These are phyloP conservation scores for Fulmarus glacialis DNA, from an alignment of 2,113 vertebrate species.

Conservation along the genomic window DNA sequence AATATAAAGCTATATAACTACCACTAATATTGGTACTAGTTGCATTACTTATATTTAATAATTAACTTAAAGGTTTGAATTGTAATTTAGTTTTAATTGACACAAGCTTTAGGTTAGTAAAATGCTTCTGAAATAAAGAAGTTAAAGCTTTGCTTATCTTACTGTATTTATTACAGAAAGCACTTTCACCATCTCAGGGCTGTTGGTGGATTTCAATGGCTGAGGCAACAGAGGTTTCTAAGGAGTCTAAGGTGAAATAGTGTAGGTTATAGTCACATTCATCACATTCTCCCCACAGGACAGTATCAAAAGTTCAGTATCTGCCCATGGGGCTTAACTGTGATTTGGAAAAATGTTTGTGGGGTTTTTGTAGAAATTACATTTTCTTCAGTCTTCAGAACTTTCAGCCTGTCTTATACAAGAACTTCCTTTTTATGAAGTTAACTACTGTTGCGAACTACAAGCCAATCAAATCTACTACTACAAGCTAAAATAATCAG, in stretches of 20 bases:
- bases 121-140: neutral
- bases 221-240: neutral
- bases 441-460: constrained; percentile 15
- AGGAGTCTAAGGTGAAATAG: neutral
- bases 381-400: neutral
- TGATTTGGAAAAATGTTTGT: neutral
- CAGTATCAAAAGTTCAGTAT: neutral
- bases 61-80: neutral
- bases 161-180: neutral
- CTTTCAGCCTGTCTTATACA: neutral
- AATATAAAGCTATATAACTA: neutral
- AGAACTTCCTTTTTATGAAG: neutral
- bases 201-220: neutral
- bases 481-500: neutral
- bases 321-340: neutral
- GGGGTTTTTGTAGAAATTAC: neutral
- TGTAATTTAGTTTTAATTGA: neutral
- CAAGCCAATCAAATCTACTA: neutral
- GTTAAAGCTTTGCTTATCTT: neutral
- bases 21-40: neutral
- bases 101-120: neutral
- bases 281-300: neutral
- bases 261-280: neutral
- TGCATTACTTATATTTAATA: neutral
- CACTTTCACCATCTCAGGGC: neutral